Evolutionary conservation across 2,113 vertebrate species (phyloP), one percentile per base, ranked within the genome.

Genomic region (Phycodurus eques): DNA sequence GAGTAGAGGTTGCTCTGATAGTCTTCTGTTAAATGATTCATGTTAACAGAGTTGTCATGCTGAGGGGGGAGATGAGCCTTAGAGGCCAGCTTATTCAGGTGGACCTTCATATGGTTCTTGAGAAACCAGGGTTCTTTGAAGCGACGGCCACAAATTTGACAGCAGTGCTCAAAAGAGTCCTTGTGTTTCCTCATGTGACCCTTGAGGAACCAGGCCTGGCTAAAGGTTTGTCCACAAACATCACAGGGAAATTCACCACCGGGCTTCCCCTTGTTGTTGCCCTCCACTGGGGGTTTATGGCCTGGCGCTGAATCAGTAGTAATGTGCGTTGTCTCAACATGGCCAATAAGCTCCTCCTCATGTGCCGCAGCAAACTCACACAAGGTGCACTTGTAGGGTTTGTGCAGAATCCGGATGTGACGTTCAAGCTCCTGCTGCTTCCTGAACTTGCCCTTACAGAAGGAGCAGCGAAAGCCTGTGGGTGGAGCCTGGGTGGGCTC

Each of bases 131-230:
- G 98, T 82, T 99, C 98, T 71, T 99, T 99, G 92, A 99, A 99
- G 74, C 98, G 95, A 49, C 98, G 94, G 60, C 98, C 97, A 0
- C 98, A 99, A 82, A 99, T 98, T 86, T 99, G 96, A 87, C 98
- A 99, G 89, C 95, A 96, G 89, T 99, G 97, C 73, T 99, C 98
- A 73, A 99, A 99, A 0, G 98, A 99, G 91, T 99, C 97, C 72
- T 99, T 99, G 93, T 99, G 98, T 89, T 99, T 99, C 68, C 98
- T 94, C 98, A 99, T 99, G 92, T 99, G 98, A 70, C 98, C 97
- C 72, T 99, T 99, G 0, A 99, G 93, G 79, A 99, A 99, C 98
- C 98, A 99, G 61, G 98, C 97, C 92, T 99, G 98, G 87, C 96
- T 99, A 78, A 99, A 99, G 69, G 98, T 94, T 84, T 99, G 98